Evolutionary conservation across 2,888 invertebrate species (phyloP), one percentile per base, ranked within the genome.

Genomic region (Megalurothrips usitatus): DNA sequence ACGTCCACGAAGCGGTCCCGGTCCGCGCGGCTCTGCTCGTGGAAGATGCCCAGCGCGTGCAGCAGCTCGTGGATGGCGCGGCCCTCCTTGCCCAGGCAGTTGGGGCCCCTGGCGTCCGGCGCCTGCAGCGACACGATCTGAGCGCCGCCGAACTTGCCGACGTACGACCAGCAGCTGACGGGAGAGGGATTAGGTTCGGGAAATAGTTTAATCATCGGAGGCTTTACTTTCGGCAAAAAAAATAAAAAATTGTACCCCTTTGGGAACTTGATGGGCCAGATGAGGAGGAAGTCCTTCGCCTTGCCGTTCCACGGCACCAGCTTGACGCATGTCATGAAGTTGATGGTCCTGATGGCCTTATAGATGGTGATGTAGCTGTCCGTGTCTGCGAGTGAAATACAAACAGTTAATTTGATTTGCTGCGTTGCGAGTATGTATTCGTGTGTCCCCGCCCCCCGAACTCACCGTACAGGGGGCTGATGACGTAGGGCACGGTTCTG

Each of bases 11-110:
- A 92, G 82, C 89, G 88, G 85, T 93, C 93, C 81, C 94, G 88
- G 87, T 94, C 94, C 79, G 92, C 91, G 82, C 94, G 87, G 0
- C 92, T 93, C 84, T 95, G 94, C 85, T 95, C 94, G 85, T 95
- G 94, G 87, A 94, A 94, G 82, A 94, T 92, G 12, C 95, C 94
- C n/a, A 94, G 88, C 0, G 93, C 92, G 85, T 94, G 95, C 91
- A 94, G 91, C 58, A 94, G 86, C 86, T 95, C 94, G 86, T 95
- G 95, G 84, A 94, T 91, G n/a, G 94, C 92, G 82, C 93, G 90
- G 0, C 94, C 93, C 85, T 92, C 91, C 49, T 87, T 90, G 78
- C 91, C 92, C 79, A 92, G 88, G 85, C 92, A 93, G 83, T 92
- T 92, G 0, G 90, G 89, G 23, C 92, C 91, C 3, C 85, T 88